These are phyloP conservation scores for Drosophila robusta DNA, from an alignment of 2,888 invertebrate species.

Conservation along the genomic window DNA sequence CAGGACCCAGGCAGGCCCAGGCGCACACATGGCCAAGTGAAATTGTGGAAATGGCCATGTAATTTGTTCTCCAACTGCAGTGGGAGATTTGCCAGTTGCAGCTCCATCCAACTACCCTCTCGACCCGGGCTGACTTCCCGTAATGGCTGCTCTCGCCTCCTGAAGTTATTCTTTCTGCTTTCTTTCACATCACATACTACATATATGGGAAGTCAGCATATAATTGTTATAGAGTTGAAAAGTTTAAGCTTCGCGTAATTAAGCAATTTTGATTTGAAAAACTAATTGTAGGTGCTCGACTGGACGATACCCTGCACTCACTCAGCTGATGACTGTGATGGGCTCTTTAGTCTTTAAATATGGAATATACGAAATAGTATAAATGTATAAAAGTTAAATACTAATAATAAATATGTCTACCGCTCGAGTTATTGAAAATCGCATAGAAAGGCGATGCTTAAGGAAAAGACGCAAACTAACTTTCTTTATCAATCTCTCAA, in stretches of 20 bases:
- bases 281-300: not conserved
- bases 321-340: no score
- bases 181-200: conserved; percentile 33
- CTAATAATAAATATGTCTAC: no score
- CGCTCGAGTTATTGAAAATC: not conserved
- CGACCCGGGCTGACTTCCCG: not conserved
- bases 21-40: conserved; percentile 17
- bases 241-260: conserved; percentile 11
- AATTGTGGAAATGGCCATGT: conserved; percentile 76
- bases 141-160: conserved; percentile 1
- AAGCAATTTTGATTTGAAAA: conserved; percentile 5
- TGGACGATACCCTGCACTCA: not conserved
- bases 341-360: no score
- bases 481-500: not conserved
- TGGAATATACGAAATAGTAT: no score
- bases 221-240: conserved; percentile 1
- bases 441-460: not conserved
- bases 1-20: conserved; percentile 9
- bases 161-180: conserved; percentile 25
- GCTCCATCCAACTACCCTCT: not conserved
- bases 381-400: no score
- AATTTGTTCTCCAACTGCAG: conserved; percentile 66
- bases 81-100: conserved; percentile 13
- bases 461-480: not conserved
- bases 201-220: conserved; percentile 16